Evolutionary conservation across 2,888 invertebrate species (phyloP).

Genomic region (Parnassius smintheus): DNA sequence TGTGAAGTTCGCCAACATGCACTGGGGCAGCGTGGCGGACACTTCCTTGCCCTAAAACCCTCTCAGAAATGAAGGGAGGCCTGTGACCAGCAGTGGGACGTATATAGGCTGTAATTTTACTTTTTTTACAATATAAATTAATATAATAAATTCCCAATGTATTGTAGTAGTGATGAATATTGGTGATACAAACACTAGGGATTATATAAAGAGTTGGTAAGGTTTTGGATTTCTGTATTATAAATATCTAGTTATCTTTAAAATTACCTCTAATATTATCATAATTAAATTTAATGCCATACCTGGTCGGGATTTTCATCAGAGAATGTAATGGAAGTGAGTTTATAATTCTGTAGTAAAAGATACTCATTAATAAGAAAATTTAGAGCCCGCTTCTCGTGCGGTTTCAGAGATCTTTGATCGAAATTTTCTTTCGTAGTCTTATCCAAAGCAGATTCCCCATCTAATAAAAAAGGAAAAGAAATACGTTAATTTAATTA

Average conservation of each 20-base stretch:
- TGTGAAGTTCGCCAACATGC: too few relatives aligned
- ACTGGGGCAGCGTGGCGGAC: too few relatives aligned
- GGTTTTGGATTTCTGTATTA: too few relatives aligned
- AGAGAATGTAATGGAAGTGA: constrained; percentile 94
- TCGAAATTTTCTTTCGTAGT: constrained; percentile 54
- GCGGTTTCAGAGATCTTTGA: constrained; percentile 84
- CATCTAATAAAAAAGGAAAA: constrained; percentile 52
- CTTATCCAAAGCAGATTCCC: constrained; percentile 67
- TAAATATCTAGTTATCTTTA: neutral
- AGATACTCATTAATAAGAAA: constrained; percentile 94
- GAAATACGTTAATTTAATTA: neutral
- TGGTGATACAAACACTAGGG: too few relatives aligned
- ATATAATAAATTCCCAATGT: too few relatives aligned
- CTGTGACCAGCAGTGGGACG: too few relatives aligned
- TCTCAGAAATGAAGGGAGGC: too few relatives aligned
- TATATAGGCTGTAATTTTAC: too few relatives aligned
- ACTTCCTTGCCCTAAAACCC: too few relatives aligned
- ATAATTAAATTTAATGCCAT: neutral
- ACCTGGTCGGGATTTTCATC: constrained; percentile 95
- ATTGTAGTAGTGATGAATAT: too few relatives aligned
- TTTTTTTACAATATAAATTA: too few relatives aligned
- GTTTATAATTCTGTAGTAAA: constrained; percentile 88
- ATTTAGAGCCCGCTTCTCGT: constrained; percentile 91
- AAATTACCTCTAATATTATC: neutral
- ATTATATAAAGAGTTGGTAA: too few relatives aligned